Evolutionary conservation across 2,797 vertebrate species (phyloP), one percentile per base, ranked within the genome.

Genomic region (Anomalospiza imberbis): DNA sequence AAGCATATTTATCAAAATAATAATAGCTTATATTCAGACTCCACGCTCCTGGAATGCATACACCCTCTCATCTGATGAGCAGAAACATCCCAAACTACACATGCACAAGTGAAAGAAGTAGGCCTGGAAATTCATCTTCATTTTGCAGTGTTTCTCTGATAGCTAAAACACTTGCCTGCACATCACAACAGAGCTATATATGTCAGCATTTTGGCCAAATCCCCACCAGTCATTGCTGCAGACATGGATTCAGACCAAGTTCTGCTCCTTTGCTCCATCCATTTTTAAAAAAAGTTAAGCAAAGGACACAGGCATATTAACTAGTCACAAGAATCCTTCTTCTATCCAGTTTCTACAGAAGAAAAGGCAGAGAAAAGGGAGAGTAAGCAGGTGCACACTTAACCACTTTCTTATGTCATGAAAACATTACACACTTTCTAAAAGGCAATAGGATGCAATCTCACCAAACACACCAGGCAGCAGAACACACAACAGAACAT

Each of bases 201-300:
- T 28, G 50, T 71, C 48, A 48, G 32, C 1, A 2, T 57, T 89
- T 81, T 65, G 80, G 34, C n/a, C 9, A 12, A 85, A 90, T 50
- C 21, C 28, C 70, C 81, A 10, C 26, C 72, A 82, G 34, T 34
- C 60, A 34, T 57, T 76, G 51, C 48, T 65, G 45, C 19, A 65
- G 45, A 51, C 18, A 19, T 19, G 36, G 44, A 95, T 58, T 87
- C 44, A 74, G 45, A 82, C 18, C 51, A 75, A 87, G 45, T 57
- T 85, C 62, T 45, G 15, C 26, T 89, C 36, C 60, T 85, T 38
- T 18, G 40, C 18, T 92, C 61, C 32, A 48, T 24, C 13, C 58
- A 70, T 68, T 85, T 91, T 53, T 45, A 74, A 94, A 94, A 81
- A 95, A 95, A 96, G 68, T 47, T 65, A 96, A 76, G 78, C 17